Percentiles rank a stretch among this genome's conserved stretches.
Conservation (phyloP, 2,113 vertebrate genomes). For the Potamarius usumacintae region DNA sequence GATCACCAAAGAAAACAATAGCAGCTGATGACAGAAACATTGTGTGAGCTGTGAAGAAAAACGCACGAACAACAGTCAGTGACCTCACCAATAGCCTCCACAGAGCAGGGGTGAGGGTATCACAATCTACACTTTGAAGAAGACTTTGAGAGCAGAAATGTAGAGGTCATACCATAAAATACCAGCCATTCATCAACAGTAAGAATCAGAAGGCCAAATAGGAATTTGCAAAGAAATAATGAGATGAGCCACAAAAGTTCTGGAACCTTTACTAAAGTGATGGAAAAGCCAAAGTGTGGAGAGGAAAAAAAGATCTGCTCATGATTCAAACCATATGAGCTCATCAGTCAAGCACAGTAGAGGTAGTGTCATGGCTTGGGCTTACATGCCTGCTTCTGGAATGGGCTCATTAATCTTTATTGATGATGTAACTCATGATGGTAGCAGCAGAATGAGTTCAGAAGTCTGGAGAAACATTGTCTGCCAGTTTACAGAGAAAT, state of each 20-base stretch:
- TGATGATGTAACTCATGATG: neutral
- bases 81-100: neutral
- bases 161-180: neutral
- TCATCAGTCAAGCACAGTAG: neutral
- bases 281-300: neutral
- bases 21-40: neutral
- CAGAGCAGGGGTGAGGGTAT: neutral
- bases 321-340: neutral
- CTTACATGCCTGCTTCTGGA: neutral
- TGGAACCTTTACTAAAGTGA: neutral
- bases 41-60: neutral
- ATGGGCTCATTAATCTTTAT: neutral
- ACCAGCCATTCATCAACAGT: neutral
- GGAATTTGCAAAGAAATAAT: neutral
- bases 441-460: neutral
- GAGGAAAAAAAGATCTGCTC: neutral
- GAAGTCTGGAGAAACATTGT: neutral
- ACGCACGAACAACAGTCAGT: neutral
- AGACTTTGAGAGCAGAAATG: neutral
- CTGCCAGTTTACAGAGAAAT: neutral
- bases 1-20: neutral
- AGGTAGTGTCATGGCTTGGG: neutral
- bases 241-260: neutral
- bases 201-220: neutral
- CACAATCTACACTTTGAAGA: neutral